Conservation (phyloP, 1,140 invertebrate species). For the Eumeta japonica region DNA sequence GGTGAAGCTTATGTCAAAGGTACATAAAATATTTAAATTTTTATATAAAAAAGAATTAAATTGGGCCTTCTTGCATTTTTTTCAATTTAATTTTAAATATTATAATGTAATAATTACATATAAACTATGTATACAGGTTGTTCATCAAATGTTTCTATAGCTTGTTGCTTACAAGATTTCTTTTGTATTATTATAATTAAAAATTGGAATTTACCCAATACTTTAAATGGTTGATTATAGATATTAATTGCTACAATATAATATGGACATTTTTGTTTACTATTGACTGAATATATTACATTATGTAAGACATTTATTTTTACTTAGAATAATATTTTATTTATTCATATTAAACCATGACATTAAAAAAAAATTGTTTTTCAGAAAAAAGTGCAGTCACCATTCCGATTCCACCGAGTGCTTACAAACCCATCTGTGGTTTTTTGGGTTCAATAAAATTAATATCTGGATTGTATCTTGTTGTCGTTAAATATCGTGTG, state of each 20-base stretch:
- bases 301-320: too few species aligned
- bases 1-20: slow-evolving; percentile 42
- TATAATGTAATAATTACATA: neutral
- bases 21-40: slow-evolving; percentile 9
- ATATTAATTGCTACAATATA: too few species aligned
- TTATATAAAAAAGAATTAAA: neutral
- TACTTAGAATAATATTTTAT: too few species aligned
- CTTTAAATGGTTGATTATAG: too few species aligned
- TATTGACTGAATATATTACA: too few species aligned
- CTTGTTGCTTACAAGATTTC: too few species aligned
- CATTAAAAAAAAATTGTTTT: slow-evolving; percentile 8
- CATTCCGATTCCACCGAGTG: slow-evolving; percentile 57
- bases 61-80: neutral
- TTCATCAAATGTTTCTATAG: too few species aligned
- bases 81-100: neutral
- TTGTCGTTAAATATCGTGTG: slow-evolving; percentile 84
- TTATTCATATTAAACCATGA: too few species aligned
- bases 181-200: too few species aligned
- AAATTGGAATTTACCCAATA: too few species aligned
- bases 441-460: slow-evolving; percentile 85
- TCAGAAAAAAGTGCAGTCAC: slow-evolving; percentile 25
- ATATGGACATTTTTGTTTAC: too few species aligned
- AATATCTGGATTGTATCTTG: slow-evolving; percentile 82
- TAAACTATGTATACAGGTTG: too few species aligned
- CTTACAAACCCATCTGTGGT: slow-evolving; percentile 79